phyloP scores from a whole-genome alignment of 2,888 invertebrate species.

The Ochropleura leucogaster region DNA sequence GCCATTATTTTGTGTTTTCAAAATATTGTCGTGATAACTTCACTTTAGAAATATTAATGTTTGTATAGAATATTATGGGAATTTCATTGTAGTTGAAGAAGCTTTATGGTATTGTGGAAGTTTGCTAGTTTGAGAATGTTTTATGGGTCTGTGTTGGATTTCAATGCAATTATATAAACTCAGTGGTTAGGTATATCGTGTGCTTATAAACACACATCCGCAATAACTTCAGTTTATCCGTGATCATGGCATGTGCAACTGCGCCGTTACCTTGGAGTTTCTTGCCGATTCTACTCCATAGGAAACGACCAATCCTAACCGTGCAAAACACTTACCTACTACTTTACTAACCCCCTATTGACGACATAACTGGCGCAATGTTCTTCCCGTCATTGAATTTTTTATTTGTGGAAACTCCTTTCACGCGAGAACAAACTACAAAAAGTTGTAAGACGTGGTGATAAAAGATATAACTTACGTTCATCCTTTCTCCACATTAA shows the following conservation, averaged over 20 bases:
- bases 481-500: neutral
- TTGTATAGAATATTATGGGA: slow-evolving; percentile 10
- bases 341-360: too few relatives aligned
- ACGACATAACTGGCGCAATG: too few relatives aligned
- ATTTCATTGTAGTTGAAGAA: slow-evolving; percentile 6
- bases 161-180: neutral
- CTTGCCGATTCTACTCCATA: too few relatives aligned
- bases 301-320: too few relatives aligned
- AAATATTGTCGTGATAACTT: slow-evolving; percentile 54
- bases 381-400: too few relatives aligned
- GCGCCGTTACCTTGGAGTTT: too few relatives aligned
- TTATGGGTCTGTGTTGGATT: neutral
- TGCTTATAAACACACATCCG: neutral
- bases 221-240: too few relatives aligned
- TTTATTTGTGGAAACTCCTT: too few relatives aligned
- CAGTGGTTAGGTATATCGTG: neutral
- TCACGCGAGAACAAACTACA: neutral
- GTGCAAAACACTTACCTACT: too few relatives aligned
- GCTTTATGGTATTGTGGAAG: neutral
- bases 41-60: slow-evolving; percentile 44
- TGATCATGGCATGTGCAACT: too few relatives aligned
- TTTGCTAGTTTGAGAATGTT: neutral
- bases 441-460: neutral
- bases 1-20: slow-evolving; percentile 52
- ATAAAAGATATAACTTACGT: slow-evolving; percentile 1